Percentiles rank a stretch among this genome's conserved stretches.
phyloP scores from a whole-genome alignment of 2,797 vertebrate species.

The Gobionotothen gibberifrons region DNA sequence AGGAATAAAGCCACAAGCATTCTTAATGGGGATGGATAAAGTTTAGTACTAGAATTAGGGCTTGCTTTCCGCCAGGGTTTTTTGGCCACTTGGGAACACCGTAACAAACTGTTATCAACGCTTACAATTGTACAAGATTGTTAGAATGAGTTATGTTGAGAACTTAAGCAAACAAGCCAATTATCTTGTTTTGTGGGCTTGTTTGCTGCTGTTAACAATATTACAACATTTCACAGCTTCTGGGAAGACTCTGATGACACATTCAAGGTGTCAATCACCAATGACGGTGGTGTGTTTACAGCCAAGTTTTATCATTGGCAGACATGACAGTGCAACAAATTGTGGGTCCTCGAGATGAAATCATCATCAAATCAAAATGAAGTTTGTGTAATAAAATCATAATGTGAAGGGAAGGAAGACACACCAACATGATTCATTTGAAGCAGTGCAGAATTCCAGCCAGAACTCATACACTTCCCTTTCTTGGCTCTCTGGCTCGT shows the following conservation, averaged over 20 bases:
- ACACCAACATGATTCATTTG: slow-evolving; percentile 32
- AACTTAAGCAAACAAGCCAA: too few species aligned
- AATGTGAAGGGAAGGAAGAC: slow-evolving; percentile 8
- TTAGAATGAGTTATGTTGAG: neutral
- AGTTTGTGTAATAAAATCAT: slow-evolving; percentile 3
- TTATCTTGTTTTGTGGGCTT: neutral
- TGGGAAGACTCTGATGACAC: slow-evolving; percentile 2
- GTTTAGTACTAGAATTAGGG: neutral
- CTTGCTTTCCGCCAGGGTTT: neutral
- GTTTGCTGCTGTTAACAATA: slow-evolving; percentile 8
- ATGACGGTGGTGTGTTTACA: slow-evolving; percentile 3
- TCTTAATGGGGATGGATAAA: neutral
- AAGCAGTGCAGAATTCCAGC: slow-evolving; percentile 35
- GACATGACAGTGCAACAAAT: slow-evolving; percentile 10
- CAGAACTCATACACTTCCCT: slow-evolving; percentile 8
- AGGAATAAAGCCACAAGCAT: neutral
- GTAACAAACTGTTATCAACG: too few species aligned
- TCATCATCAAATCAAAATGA: neutral
- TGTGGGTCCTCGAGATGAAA: slow-evolving; percentile 15
- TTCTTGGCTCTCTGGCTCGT: slow-evolving; percentile 8
- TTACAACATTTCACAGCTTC: neutral
- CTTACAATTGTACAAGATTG: neutral
- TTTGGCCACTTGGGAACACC: too few species aligned
- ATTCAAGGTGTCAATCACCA: slow-evolving; percentile 18
- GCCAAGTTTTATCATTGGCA: slow-evolving; percentile 17